Conservation (phyloP, 37 sponge, comb jelly and placozoan genomes). For the Diacarnus erythraeanus region DNA sequence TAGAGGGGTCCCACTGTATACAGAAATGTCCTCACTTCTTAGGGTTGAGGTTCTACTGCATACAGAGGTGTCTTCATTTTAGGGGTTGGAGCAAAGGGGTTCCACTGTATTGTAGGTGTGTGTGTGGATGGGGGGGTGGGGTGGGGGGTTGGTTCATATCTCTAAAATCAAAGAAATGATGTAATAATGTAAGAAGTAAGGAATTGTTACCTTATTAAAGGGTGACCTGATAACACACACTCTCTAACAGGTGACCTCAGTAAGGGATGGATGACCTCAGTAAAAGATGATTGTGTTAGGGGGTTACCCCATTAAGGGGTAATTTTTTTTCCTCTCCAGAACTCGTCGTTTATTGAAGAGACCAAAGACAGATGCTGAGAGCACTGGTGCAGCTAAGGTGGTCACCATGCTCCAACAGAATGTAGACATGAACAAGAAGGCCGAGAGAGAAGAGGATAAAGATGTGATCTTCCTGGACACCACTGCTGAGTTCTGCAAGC, state of each 20-base stretch:
- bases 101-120: no score
- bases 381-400: constrained; percentile 54
- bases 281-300: not conserved
- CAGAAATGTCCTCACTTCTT: no score
- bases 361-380: not conserved
- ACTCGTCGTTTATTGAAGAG: constrained; percentile 49
- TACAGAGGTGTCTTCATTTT: no score
- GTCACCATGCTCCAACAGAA: constrained; percentile 41
- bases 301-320: not conserved
- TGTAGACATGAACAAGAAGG: not conserved
- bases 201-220: no score
- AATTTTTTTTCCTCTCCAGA: constrained; percentile 9
- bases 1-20: no score
- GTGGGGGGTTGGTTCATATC: no score
- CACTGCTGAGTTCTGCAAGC: constrained; percentile 76
- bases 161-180: no score
- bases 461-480: constrained; percentile 72
- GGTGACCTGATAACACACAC: no score
- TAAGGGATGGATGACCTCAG: not conserved
- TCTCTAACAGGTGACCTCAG: not conserved
- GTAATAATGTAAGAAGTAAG: no score
- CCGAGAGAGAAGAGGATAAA: not conserved
- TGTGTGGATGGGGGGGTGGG: no score
- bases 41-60: no score
- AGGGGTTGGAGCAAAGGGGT: no score